Base-by-base conservation (phyloP, 2,797 vertebrate genomes). In the Cuniculus paca region DNA sequence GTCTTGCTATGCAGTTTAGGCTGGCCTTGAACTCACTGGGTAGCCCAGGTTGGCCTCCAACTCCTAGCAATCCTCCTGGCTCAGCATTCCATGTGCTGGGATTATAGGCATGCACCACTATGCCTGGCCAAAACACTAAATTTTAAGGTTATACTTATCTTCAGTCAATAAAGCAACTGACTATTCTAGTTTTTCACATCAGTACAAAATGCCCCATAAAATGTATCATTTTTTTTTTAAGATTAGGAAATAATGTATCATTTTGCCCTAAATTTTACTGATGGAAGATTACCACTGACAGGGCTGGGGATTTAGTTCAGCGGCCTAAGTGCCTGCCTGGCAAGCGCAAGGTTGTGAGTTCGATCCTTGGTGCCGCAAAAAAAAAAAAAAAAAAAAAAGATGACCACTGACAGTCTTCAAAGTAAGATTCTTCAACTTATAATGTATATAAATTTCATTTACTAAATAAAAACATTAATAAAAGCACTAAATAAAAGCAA, bases 61-160 rank as follows among this genome's bases (percentile, higher is more conserved):
- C 16, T 36, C 6, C 1, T 68, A n/a, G 34, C 34, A n/a, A 68
- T 36, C 34, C 61, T 63, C 61, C 31, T 68, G 34, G 16, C 17
- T 68, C n/a, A n/a, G 63, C 63, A 16, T 36, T 34, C 63, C 9
- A 34, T 8, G 63, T 68, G 16, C 34, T 68, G 34, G 16, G 14
- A 68, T 68, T 68, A 16, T 19, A 68, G 54, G 54, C 20, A 22
- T 7, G 54, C 7, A 6, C 63, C 63, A 68, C 63, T 19, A 36
- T 20, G 17, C 17, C n/a, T 16, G 7, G 34, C 63, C 63, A 58
- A 96, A 97, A 97, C 70, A 88, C 12, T 79, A 60, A 82, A 92
- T 81, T 94, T 90, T 85, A 93, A 77, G 42, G 61, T 79, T 78
- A 63, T 36, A 85, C 85, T 96, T 95, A 91, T 88, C 75, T 74